A percentile compares a stretch with the other conserved stretches of the same genome.
These are phyloP conservation scores for Tragelaphus scriptus DNA, from an alignment of 2,113 vertebrate genomes.

Conservation along the genomic window DNA sequence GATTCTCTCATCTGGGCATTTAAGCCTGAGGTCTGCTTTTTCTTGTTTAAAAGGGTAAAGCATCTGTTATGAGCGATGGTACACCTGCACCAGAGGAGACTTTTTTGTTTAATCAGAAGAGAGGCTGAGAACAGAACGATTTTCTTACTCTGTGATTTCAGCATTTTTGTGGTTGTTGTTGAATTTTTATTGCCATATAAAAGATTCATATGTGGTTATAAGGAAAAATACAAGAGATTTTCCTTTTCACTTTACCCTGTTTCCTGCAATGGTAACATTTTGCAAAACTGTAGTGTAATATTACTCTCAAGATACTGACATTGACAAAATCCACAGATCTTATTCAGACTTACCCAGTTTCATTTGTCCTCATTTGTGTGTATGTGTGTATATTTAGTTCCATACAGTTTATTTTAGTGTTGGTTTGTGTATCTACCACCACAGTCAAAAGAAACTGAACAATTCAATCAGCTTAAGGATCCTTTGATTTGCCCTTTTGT, in stretches of 20 bases:
- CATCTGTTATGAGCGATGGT: background rate
- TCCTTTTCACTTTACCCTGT: background rate
- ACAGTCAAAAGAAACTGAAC: background rate
- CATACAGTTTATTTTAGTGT: background rate
- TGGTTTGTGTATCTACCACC: background rate
- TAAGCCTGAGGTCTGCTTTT: background rate
- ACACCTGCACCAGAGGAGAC: background rate
- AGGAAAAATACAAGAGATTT: constrained; percentile 10
- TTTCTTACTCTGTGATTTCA: constrained; percentile 7
- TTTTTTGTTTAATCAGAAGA: background rate
- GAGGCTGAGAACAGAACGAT: background rate
- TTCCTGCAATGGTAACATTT: background rate
- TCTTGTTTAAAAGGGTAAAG: background rate
- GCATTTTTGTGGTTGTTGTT: background rate
- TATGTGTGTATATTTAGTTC: background rate
- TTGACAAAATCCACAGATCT: background rate
- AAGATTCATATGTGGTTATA: background rate
- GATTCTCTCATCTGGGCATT: background rate
- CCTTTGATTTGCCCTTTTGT: background rate
- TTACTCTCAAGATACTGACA: background rate
- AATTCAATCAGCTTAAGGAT: background rate
- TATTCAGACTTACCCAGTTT: background rate
- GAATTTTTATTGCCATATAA: constrained; percentile 9
- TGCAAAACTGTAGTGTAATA: background rate
- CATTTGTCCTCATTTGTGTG: background rate